phyloP scores from a whole-genome alignment of 2,797 vertebrate genomes.

The Tapera naevia region DNA sequence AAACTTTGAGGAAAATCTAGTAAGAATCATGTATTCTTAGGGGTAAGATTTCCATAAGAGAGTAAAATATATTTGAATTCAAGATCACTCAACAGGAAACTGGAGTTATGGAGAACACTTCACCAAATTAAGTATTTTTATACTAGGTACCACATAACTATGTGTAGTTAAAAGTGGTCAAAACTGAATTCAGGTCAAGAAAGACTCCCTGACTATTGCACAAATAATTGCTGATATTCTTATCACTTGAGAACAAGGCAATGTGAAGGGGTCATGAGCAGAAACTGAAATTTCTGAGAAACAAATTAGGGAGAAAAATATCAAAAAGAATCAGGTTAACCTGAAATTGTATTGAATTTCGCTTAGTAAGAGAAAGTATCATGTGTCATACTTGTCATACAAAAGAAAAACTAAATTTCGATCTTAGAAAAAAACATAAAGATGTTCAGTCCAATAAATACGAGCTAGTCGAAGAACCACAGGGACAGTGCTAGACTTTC shows the following conservation, averaged over 20 bases:
- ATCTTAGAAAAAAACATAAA: background rate
- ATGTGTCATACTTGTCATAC: background rate
- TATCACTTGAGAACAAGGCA: background rate
- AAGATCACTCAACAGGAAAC: background rate
- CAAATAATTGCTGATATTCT: background rate
- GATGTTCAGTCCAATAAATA: background rate
- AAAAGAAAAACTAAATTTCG: background rate
- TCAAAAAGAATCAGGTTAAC: background rate
- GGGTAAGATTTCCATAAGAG: background rate
- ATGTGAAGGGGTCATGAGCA: background rate
- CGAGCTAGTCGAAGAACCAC: background rate
- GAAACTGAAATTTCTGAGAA: background rate
- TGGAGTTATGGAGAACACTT: background rate
- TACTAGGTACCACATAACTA: background rate
- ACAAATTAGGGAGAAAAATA: background rate
- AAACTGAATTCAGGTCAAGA: background rate
- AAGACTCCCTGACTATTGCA: background rate
- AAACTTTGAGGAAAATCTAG: background rate
- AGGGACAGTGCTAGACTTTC: background rate
- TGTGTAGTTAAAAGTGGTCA: background rate
- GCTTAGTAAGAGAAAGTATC: background rate
- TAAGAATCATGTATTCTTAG: background rate
- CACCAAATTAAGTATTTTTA: background rate
- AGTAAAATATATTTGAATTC: background rate
- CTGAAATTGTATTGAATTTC: background rate